Evolutionary conservation across 2,113 vertebrate species (phyloP).

Genomic region (Coreoperca whiteheadi): DNA sequence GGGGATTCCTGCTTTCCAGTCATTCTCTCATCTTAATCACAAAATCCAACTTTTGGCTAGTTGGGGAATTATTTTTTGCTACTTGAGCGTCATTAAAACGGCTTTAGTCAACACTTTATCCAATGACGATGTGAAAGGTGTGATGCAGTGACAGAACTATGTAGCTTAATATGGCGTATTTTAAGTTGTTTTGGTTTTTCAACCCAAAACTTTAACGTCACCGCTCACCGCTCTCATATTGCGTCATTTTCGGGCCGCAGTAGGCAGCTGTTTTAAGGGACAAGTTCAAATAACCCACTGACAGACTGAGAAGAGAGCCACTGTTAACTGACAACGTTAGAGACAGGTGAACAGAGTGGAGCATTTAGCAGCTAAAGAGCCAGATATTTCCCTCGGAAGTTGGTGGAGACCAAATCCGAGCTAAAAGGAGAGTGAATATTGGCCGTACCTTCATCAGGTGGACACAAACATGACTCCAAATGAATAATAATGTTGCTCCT

Average conservation of each 20-base stretch:
- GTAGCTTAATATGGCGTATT: too few relatives aligned
- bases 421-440: not conserved
- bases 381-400: not conserved
- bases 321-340: not conserved
- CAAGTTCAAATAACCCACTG: not conserved
- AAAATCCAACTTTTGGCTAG: not conserved
- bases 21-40: not conserved
- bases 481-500: not conserved
- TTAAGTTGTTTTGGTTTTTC: too few relatives aligned
- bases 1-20: slow-evolving; percentile 32
- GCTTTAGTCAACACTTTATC: not conserved
- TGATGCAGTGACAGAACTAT: not conserved
- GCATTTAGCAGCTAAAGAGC: not conserved
- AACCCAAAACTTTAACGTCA: not conserved
- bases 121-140: not conserved
- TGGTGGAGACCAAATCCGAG: not conserved
- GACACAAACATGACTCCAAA: not conserved
- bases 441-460: not conserved
- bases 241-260: not conserved
- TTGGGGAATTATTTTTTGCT: not conserved
- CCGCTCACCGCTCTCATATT: not conserved
- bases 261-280: not conserved
- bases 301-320: too few relatives aligned
- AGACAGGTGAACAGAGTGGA: not conserved
- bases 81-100: not conserved